Conservation (phyloP, 2,888 invertebrate species). For the Danaus chrysippus region DNA sequence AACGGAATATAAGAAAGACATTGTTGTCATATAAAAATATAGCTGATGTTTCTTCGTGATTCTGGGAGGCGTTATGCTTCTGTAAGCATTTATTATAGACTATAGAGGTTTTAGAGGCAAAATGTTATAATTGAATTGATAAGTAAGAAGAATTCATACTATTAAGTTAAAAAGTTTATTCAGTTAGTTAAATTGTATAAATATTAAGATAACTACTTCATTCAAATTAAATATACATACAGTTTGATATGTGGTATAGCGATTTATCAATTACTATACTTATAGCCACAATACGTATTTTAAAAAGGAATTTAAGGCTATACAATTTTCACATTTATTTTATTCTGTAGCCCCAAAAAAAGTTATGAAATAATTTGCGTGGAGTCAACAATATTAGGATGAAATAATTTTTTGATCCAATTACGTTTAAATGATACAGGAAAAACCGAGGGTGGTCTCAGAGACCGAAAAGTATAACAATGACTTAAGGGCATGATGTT, state of each 20-base stretch:
- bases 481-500: conserved; percentile 41
- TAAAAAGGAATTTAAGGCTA: too few species aligned
- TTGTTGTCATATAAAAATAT: conserved; percentile 22
- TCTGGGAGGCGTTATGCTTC: conserved; percentile 14
- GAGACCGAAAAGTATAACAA: conserved; percentile 15
- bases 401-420: background rate
- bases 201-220: too few species aligned
- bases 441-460: conserved; percentile 38
- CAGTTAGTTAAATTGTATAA: too few species aligned
- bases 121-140: background rate
- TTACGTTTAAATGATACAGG: conserved; percentile 10
- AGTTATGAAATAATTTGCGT: conserved; percentile 13
- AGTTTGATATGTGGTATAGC: too few species aligned
- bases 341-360: conserved; percentile 16
- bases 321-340: conserved; percentile 16
- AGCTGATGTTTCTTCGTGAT: conserved; percentile 11
- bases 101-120: background rate
- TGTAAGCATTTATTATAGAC: conserved; percentile 5
- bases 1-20: conserved; percentile 22
- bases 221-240: too few species aligned
- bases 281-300: too few species aligned
- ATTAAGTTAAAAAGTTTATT: background rate
- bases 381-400: conserved; percentile 1
- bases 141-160: background rate
- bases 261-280: too few species aligned